Conservation (phyloP, 2,888 invertebrate genomes). For the Metopia argyrocephala region DNA sequence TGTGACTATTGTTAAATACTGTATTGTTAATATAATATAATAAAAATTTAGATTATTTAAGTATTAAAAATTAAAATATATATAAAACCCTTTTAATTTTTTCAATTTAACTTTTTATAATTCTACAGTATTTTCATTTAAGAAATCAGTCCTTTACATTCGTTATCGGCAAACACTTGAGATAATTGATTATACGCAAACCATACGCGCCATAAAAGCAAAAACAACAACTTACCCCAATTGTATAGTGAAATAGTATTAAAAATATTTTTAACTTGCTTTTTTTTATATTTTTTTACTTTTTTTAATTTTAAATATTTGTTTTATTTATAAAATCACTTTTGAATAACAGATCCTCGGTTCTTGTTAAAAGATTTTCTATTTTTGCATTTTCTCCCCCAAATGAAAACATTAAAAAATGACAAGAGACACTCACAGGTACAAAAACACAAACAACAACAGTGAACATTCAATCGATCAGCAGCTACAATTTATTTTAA, state of each 20-base stretch:
- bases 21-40: too few species aligned
- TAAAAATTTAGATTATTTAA: too few species aligned
- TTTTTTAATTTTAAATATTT: background rate
- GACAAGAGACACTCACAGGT: slow-evolving; percentile 2
- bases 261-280: slow-evolving; percentile 22
- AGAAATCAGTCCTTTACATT: slow-evolving; percentile 2
- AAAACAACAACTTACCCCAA: slow-evolving; percentile 35
- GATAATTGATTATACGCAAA: background rate
- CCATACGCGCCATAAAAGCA: background rate
- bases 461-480: background rate
- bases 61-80: too few species aligned
- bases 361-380: slow-evolving; percentile 18
- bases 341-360: background rate
- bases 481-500: background rate
- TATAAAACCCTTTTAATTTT: too few species aligned
- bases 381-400: slow-evolving; percentile 10
- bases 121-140: background rate
- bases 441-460: slow-evolving; percentile 7
- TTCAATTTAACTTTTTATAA: too few species aligned
- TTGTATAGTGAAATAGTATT: slow-evolving; percentile 24
- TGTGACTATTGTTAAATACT: too few species aligned
- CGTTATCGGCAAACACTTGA: background rate
- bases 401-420: slow-evolving; percentile 12
- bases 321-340: slow-evolving; percentile 57
- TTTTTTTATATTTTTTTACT: background rate